Percentiles rank a stretch among this genome's conserved stretches.
These are phyloP conservation scores for Nothobranchius kuhntae DNA, from an alignment of 2,113 vertebrate genomes.

Conservation along the genomic window DNA sequence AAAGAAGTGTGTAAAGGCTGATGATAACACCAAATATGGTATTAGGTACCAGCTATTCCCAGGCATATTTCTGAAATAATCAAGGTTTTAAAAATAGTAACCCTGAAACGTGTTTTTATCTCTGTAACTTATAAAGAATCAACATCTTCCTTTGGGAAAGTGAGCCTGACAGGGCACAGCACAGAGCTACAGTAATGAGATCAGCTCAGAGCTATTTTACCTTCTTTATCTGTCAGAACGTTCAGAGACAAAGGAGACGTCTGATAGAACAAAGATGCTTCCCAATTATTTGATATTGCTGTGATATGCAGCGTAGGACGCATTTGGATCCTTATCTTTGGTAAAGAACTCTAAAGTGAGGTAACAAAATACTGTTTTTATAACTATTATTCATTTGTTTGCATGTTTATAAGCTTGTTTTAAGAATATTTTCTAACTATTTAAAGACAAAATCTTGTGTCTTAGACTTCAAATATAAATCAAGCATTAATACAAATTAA, in stretches of 20 bases:
- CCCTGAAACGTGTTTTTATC: slow-evolving; percentile 7
- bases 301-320: slow-evolving; percentile 3
- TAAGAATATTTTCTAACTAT: no score
- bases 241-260: slow-evolving; percentile 15
- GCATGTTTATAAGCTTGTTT: neutral
- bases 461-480: neutral
- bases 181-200: slow-evolving; percentile 46
- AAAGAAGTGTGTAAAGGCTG: neutral
- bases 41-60: neutral
- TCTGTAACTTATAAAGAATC: slow-evolving; percentile 19
- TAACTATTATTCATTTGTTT: neutral
- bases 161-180: slow-evolving; percentile 37
- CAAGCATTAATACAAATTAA: neutral
- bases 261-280: slow-evolving; percentile 25
- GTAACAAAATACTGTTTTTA: neutral
- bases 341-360: slow-evolving; percentile 1
- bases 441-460: no score
- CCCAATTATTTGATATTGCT: slow-evolving; percentile 17
- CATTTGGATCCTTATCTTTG: neutral
- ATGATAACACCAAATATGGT: neutral
- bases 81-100: neutral
- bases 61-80: slow-evolving; percentile 3
- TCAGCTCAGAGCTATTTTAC: slow-evolving; percentile 51
- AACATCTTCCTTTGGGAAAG: slow-evolving; percentile 37
- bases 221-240: slow-evolving; percentile 33